phyloP scores from a whole-genome alignment of 1,140 invertebrate genomes.

The Caenorhabditis brenneri region DNA sequence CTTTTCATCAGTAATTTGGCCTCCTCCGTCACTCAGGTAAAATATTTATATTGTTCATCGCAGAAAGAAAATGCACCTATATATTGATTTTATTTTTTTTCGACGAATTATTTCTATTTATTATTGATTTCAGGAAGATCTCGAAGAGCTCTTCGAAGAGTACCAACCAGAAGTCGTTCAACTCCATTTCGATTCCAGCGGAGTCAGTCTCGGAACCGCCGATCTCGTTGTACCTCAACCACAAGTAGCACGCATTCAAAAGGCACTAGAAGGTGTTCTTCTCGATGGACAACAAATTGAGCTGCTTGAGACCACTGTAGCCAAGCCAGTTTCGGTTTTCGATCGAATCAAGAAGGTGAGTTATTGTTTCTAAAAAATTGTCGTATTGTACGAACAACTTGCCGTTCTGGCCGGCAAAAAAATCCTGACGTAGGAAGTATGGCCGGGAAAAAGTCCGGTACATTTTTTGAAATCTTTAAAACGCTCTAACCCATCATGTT shows the following conservation, averaged over 20 bases:
- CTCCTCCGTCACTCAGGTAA: background rate
- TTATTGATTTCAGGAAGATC: background rate
- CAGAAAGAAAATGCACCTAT: no score
- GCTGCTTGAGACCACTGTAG: background rate
- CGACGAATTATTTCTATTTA: background rate
- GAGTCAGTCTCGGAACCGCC: background rate
- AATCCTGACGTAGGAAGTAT: no score
- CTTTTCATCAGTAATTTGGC: constrained; percentile 23
- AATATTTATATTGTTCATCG: no score
- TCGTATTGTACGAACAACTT: no score
- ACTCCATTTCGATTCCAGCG: background rate
- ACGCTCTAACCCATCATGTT: no score
- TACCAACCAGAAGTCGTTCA: constrained; percentile 3
- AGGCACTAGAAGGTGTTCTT: constrained; percentile 23
- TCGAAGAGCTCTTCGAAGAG: constrained; percentile 8
- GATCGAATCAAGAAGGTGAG: constrained; percentile 20
- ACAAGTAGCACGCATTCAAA: constrained; percentile 9
- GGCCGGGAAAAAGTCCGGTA: no score
- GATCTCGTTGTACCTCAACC: constrained; percentile 1
- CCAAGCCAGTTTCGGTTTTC: constrained; percentile 26
- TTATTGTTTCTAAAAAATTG: background rate
- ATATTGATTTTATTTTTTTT: background rate
- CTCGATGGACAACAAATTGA: constrained; percentile 7
- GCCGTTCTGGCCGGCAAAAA: no score
- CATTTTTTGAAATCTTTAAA: no score